phyloP scores from a whole-genome alignment of 2,113 vertebrate genomes.

The Maccullochella peelii region DNA sequence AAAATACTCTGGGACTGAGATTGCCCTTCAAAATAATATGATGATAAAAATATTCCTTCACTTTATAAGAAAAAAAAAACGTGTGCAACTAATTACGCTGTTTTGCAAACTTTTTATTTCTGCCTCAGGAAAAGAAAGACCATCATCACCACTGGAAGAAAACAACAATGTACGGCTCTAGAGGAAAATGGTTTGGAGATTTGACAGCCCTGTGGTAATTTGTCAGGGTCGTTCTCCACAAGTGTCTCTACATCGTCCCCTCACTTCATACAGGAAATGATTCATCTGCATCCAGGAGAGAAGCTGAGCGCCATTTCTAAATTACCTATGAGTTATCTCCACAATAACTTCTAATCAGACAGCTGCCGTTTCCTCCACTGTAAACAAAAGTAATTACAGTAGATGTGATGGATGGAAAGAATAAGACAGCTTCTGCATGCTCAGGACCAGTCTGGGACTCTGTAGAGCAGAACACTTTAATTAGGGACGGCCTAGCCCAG shows the following conservation, averaged over 20 bases:
- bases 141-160: conserved; percentile 39
- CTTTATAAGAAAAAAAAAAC: neutral
- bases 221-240: conserved; percentile 69
- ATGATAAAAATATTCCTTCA: conserved; percentile 1
- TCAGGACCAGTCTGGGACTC: conserved; percentile 75
- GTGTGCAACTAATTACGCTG: conserved; percentile 47
- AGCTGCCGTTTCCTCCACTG: conserved; percentile 78
- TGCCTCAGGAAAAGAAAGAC: conserved; percentile 39
- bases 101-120: conserved; percentile 56
- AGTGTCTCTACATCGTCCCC: conserved; percentile 47
- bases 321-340: conserved; percentile 83
- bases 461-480: conserved; percentile 84
- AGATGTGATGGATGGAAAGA: conserved; percentile 81
- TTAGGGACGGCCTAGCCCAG: conserved; percentile 77
- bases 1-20: neutral
- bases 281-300: conserved; percentile 78
- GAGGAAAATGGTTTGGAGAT: conserved; percentile 59
- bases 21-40: conserved; percentile 25
- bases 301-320: conserved; percentile 67
- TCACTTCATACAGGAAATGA: conserved; percentile 68
- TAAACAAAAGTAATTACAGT: conserved; percentile 87
- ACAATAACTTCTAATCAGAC: conserved; percentile 83
- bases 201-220: conserved; percentile 65
- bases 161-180: conserved; percentile 38
- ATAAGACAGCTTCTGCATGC: conserved; percentile 78